Conservation (phyloP, 2,797 vertebrate genomes). For the Odontamblyopus rebecca region DNA sequence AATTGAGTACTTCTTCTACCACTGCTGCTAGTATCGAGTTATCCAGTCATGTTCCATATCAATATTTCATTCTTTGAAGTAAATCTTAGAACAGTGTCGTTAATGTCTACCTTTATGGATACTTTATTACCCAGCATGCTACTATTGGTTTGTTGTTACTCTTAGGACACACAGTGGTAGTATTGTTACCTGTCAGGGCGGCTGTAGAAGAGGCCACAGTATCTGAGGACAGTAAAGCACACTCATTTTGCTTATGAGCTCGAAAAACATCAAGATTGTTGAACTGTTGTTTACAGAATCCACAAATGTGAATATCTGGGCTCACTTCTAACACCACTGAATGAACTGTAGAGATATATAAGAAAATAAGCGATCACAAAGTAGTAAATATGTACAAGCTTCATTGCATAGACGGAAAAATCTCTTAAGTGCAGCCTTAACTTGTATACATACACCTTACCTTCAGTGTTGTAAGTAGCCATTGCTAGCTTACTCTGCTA, state of each 20-base stretch:
- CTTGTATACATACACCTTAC: constrained; percentile 45
- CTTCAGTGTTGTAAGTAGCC: constrained; percentile 74
- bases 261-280: constrained; percentile 92
- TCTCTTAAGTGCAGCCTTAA: not conserved
- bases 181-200: constrained; percentile 81
- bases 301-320: constrained; percentile 96
- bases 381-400: not conserved
- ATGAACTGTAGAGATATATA: constrained; percentile 70
- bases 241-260: constrained; percentile 91
- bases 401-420: not conserved
- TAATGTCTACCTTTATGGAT: not conserved
- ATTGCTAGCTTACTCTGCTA: constrained; percentile 54
- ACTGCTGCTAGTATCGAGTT: too few relatives aligned
- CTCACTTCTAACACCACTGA: constrained; percentile 87
- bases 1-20: too few relatives aligned
- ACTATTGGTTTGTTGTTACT: not conserved
- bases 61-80: not conserved
- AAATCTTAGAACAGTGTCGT: not conserved
- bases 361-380: constrained; percentile 4
- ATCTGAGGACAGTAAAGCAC: constrained; percentile 77
- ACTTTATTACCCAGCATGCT: not conserved
- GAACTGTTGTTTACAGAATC: constrained; percentile 95
- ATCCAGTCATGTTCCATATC: too few relatives aligned
- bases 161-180: fast-evolving
- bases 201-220: constrained; percentile 71